Evolutionary conservation across 2,113 vertebrate species (phyloP).

Genomic region (Otis tarda): DNA sequence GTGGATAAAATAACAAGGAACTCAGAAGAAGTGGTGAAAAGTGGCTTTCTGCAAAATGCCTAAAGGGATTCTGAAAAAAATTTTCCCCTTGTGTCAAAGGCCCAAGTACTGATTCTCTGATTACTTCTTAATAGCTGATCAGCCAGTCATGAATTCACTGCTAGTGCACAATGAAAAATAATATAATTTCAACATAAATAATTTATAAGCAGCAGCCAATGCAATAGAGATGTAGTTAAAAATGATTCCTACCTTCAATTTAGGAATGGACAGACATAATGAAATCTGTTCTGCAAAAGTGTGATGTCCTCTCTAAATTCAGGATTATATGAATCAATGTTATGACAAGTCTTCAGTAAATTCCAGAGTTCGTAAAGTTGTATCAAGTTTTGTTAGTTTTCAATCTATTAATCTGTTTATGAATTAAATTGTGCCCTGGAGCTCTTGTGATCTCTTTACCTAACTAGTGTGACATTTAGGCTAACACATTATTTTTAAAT

Average conservation of each 20-base stretch:
- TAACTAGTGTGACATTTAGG: not conserved
- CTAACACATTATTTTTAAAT: not conserved
- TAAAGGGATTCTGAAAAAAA: not conserved
- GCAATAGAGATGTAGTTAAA: not conserved
- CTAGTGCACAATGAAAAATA: not conserved
- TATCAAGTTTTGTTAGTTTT: not conserved
- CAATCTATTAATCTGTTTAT: not conserved
- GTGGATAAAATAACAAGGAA: not conserved
- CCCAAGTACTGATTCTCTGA: not conserved
- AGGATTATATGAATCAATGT: not conserved
- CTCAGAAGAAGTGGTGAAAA: not conserved
- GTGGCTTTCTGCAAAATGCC: not conserved
- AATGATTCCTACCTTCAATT: not conserved
- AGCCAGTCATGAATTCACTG: not conserved
- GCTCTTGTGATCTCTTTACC: not conserved
- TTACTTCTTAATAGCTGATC: conserved; percentile 1
- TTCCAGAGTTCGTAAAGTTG: not conserved
- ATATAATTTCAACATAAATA: not conserved
- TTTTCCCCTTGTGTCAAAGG: not conserved
- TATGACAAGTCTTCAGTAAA: not conserved
- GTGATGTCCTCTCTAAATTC: not conserved
- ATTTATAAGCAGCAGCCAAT: not conserved
- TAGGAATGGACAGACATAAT: not conserved
- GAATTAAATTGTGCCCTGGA: not conserved
- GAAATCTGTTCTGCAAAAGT: not conserved